Evolutionary conservation across 2,113 vertebrate species (phyloP), one percentile per base, ranked within the genome.

Genomic region (Tragelaphus scriptus): DNA sequence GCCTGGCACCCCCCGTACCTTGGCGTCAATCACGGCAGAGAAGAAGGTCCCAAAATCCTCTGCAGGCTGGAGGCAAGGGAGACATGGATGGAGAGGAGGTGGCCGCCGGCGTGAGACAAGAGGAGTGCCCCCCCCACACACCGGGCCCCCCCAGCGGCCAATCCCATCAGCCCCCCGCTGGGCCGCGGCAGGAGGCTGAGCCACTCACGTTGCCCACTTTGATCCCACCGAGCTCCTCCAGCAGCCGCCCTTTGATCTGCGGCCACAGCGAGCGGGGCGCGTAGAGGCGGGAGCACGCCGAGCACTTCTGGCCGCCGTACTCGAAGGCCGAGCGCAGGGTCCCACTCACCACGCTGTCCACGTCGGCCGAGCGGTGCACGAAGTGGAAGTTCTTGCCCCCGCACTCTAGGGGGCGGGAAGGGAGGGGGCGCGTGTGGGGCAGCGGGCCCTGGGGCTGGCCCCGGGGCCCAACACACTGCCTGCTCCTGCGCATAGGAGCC

Each of bases 371-470:
- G 95, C 94, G 80, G 98, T 99, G 99, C 25, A 99, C 99, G 0
- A 99, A 99, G 98, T 99, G 99, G 99, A 99, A 99, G 97, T 99
- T 99, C 99, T 99, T 99, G 88, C 99, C 99, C 0, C 99, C 99
- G 0, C 99, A 99, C 98, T 99, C 99, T 99, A 98, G 0, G 63
- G 68, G 25, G 1, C 25, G 6, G 1, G 32, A 93, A 51, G 19
- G 32, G 15, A 0, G 0, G 15, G 36, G 44, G 13, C 0, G 0
- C 28, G 58, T 63, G 0, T 12, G 6, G 84, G n/a, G 63, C 1
- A n/a, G 63, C 12, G 4, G 51, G 4, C 2, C 30, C 40, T 21
- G 51, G 0, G 6, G 49, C 61, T 25, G 21, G 28, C 30, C 3
- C 59, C 1, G 10, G 89, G 1, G 9, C 86, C 21, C 40, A 7